These are phyloP conservation scores for Loxodonta africana DNA, from an alignment of 2,113 vertebrate genomes.

Conservation along the genomic window DNA sequence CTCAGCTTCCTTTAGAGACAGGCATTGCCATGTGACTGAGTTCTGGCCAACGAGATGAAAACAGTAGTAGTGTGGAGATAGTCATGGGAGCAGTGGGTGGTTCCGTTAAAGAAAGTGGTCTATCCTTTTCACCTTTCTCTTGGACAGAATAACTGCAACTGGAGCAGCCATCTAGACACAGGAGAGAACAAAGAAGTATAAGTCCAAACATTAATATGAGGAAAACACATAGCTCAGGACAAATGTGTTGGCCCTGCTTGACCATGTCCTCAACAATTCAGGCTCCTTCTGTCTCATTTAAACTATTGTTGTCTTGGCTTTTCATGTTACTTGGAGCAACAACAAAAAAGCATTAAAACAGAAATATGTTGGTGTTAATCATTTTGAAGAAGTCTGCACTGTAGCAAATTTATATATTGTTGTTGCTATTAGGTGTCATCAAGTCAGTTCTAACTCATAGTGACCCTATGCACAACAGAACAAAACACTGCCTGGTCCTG, in stretches of 20 bases:
- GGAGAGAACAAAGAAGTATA: not conserved
- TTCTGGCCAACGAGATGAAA: too few relatives aligned
- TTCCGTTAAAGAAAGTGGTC: not conserved
- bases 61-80: not conserved
- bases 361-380: not conserved
- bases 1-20: not conserved
- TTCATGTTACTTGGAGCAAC: not conserved
- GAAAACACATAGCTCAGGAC: not conserved
- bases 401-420: not conserved
- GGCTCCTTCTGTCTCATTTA: not conserved
- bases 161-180: not conserved
- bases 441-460: too few relatives aligned
- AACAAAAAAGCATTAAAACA: not conserved
- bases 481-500: too few relatives aligned
- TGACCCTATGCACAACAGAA: too few relatives aligned
- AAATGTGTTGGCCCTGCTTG: fast-evolving
- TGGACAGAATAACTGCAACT: not conserved
- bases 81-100: too few relatives aligned
- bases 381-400: conserved; percentile 3
- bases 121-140: not conserved
- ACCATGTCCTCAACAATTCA: not conserved
- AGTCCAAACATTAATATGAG: not conserved
- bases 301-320: not conserved
- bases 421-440: too few relatives aligned
- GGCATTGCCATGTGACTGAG: not conserved